Base-by-base conservation (phyloP, 2,113 vertebrate genomes). In the Catagonus wagneri region DNA sequence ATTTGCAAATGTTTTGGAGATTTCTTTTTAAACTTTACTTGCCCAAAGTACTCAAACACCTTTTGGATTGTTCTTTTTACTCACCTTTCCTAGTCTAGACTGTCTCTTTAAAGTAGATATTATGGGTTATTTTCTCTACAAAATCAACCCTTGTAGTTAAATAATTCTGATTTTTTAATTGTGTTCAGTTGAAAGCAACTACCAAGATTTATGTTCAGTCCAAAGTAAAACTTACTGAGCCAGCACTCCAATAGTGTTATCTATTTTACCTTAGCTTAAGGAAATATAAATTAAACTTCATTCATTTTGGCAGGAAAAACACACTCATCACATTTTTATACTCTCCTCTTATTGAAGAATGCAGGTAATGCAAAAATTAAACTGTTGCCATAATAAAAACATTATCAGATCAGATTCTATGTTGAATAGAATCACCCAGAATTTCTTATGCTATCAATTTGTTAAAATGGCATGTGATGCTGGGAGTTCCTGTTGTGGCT, bases 31-130 rank as follows among this genome's bases (percentile, higher is more conserved):
- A 63, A 93, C 95, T 96, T 98, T 96, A 96, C 76, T 96, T 97
- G 90, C 65, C 87, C 94, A 85, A 96, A 87, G 90, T 1, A 74
- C 4, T 0, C 54, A 44, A 44, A 44, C 44, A 44, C 44, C 44
- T 44, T 58, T 86, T 13, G 11, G 58, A 56, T 84, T 69, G 93
- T 91, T 52, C n/a, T n/a, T 97, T 97, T 95, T 61, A n/a, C 15
- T 96, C 83, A 20, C 23, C 2, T 87, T 75, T 22, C 7, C 60
- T 90, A 65, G 61, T 88, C 34, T 76, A 58, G 61, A 86, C 29
- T 97, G 69, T 93, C 34, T 97, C 65, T 96, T 36, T 94, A 97
- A 97, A 96, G 96, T 98, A 36, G 32, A 80, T 96, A 96, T 81
- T 97, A 74, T 91, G 95, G 96, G 87, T 94, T 87, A 65, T 97